These are phyloP conservation scores for Pongo abelii DNA, from an alignment of 2,113 vertebrate species.

Conservation along the genomic window DNA sequence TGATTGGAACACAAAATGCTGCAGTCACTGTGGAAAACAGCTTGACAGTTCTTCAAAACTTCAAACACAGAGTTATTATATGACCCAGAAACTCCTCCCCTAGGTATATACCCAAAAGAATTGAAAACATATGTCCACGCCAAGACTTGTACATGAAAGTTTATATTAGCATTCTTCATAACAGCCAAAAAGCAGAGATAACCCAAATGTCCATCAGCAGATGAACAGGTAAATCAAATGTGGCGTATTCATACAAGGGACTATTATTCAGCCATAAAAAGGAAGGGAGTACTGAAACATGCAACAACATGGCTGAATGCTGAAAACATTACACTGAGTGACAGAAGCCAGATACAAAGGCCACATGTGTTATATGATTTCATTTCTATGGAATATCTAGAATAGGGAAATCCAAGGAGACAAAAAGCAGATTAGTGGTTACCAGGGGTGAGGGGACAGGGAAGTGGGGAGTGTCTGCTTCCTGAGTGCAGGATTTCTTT, in stretches of 20 bases:
- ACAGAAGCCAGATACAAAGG: background rate
- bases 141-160: background rate
- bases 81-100: background rate
- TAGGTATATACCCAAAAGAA: background rate
- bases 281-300: background rate
- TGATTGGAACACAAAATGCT: background rate
- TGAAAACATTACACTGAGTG: background rate
- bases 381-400: background rate
- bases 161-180: background rate
- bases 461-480: background rate
- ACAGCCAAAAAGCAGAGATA: constrained; percentile 13
- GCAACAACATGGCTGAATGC: background rate
- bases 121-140: background rate
- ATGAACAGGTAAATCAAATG: background rate
- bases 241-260: background rate
- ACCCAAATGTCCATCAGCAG: background rate
- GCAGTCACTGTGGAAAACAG: background rate
- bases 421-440: background rate
- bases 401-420: background rate
- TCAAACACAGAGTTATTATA: background rate
- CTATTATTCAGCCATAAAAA: background rate
- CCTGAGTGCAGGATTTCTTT: background rate
- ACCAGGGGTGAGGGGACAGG: background rate
- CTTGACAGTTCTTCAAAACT: background rate
- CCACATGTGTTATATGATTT: background rate